These are phyloP conservation scores for Chelonia mydas DNA, from an alignment of 2,797 vertebrate species.

Conservation along the genomic window DNA sequence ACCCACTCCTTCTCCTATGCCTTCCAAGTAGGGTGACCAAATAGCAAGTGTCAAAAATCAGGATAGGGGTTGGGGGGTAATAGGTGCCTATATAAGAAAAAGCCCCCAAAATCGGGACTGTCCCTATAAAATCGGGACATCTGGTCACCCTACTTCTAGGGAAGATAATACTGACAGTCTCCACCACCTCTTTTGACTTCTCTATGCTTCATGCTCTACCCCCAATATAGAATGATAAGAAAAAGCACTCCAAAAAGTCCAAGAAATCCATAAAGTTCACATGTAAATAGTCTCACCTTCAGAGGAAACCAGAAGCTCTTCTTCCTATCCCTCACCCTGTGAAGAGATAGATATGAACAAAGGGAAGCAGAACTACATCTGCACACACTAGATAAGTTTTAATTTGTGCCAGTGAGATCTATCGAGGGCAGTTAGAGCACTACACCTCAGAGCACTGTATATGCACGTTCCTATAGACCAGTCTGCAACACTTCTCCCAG, in stretches of 20 bases:
- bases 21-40: neutral
- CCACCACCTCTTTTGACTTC: constrained; percentile 52
- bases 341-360: neutral
- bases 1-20: neutral
- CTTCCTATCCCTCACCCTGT: neutral
- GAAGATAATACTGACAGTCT: constrained; percentile 45
- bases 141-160: neutral
- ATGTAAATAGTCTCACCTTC: neutral
- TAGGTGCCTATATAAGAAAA: too few species aligned
- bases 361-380: neutral
- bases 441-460: neutral
- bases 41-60: too few species aligned
- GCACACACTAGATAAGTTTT: neutral
- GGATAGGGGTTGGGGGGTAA: too few species aligned
- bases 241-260: neutral
- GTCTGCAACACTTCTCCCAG: neutral
- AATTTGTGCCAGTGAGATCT: neutral
- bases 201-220: constrained; percentile 20
- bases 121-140: too few species aligned
- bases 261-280: neutral
- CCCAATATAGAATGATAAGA: neutral
- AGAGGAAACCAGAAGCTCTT: neutral
- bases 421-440: neutral
- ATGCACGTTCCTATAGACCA: neutral
- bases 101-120: too few species aligned